Evolutionary conservation across 2,888 invertebrate species (phyloP).

Genomic region (Neoaliturus tenellus): DNA sequence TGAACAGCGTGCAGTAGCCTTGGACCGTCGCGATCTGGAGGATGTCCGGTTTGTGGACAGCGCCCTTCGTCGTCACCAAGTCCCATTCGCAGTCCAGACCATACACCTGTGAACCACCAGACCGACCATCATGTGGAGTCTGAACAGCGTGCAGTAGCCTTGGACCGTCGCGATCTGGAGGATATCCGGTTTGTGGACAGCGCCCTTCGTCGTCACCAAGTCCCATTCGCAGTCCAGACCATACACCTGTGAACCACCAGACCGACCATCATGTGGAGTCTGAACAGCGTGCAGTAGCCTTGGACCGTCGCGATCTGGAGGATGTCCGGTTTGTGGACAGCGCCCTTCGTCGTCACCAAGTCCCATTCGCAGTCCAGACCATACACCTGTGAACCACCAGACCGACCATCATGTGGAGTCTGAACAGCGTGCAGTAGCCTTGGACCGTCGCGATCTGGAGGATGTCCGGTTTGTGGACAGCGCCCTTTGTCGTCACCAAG

Average conservation of each 20-base stretch:
- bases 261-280: not conserved
- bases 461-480: not conserved
- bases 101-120: not conserved
- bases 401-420: not conserved
- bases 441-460: constrained; percentile 17
- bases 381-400: not conserved
- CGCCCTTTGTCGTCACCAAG: not conserved
- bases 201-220: not conserved
- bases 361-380: constrained; percentile 26
- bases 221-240: constrained; percentile 26
- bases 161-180: constrained; percentile 17
- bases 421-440: constrained; percentile 8
- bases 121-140: not conserved
- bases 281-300: constrained; percentile 8
- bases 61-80: not conserved
- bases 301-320: constrained; percentile 17
- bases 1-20: constrained; percentile 8
- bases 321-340: not conserved
- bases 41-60: not conserved
- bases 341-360: not conserved
- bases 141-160: constrained; percentile 8
- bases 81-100: constrained; percentile 26
- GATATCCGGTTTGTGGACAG: not conserved
- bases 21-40: constrained; percentile 17
- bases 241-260: not conserved